These are phyloP conservation scores for Andrena cerasifolii DNA, from an alignment of 1,140 invertebrate species.

Conservation along the genomic window DNA sequence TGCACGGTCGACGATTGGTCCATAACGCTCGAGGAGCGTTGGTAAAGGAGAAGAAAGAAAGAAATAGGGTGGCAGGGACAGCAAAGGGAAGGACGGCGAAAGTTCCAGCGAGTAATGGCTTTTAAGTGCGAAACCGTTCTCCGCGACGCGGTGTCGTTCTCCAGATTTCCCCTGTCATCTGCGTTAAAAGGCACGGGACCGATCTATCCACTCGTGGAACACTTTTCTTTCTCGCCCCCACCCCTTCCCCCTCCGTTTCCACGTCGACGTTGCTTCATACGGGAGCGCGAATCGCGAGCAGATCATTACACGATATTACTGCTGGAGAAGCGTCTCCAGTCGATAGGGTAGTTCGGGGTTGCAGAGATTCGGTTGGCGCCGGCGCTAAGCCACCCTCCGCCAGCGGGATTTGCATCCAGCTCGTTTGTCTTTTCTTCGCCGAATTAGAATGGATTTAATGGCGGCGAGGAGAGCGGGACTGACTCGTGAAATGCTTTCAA, in stretches of 20 bases:
- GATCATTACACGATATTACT: constrained; percentile 52
- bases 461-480: constrained; percentile 1
- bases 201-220: constrained; percentile 19
- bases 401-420: constrained; percentile 60
- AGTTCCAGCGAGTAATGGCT: constrained; percentile 55
- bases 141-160: constrained; percentile 23
- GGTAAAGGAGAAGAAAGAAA: not conserved
- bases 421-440: constrained; percentile 66
- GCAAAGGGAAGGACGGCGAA: constrained; percentile 32
- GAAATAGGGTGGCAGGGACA: not conserved
- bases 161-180: constrained; percentile 48
- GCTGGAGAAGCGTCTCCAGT: constrained; percentile 19
- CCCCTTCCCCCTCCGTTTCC: not conserved
- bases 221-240: not conserved
- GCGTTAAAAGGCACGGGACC: constrained; percentile 39
- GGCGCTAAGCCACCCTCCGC: constrained; percentile 65
- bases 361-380: constrained; percentile 57
- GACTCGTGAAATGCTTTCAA: constrained; percentile 15
- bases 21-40: constrained; percentile 7
- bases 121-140: constrained; percentile 57
- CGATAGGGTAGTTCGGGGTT: constrained; percentile 36
- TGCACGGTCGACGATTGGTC: constrained; percentile 27
- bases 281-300: constrained; percentile 25
- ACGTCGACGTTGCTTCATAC: not conserved
- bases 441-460: constrained; percentile 54